phyloP scores from a whole-genome alignment of 2,888 invertebrate species.

The Rhaphigaster nebulosa region DNA sequence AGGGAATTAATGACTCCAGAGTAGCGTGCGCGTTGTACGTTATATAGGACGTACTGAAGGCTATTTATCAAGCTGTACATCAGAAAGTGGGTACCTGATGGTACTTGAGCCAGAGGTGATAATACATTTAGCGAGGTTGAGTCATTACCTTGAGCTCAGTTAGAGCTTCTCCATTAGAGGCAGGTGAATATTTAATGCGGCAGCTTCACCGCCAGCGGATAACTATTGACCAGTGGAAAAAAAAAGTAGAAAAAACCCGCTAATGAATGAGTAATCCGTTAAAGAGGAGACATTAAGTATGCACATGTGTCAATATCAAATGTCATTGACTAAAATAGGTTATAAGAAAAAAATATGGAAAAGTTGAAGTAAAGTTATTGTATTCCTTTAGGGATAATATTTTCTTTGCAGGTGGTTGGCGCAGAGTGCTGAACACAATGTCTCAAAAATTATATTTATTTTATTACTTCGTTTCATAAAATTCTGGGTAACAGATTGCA shows the following conservation, averaged over 20 bases:
- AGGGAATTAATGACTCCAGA: not conserved
- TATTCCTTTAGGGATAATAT: too few relatives aligned
- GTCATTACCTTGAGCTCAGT: not conserved
- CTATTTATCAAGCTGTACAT: not conserved
- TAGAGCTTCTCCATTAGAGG: constrained; percentile 4
- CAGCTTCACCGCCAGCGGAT: not conserved
- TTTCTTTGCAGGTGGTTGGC: too few relatives aligned
- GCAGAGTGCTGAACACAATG: too few relatives aligned
- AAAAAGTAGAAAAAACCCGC: not conserved
- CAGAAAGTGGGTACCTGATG: not conserved
- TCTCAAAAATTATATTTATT: too few relatives aligned
- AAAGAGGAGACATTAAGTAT: not conserved
- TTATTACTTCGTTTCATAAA: too few relatives aligned
- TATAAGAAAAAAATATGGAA: too few relatives aligned
- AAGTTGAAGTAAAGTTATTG: too few relatives aligned
- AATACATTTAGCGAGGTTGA: not conserved
- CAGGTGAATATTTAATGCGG: not conserved
- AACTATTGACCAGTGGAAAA: not conserved
- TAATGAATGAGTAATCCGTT: not conserved
- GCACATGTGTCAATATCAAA: too few relatives aligned
- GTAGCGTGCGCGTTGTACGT: not conserved
- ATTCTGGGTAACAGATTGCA: too few relatives aligned
- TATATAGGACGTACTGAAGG: not conserved
- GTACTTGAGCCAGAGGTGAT: not conserved
- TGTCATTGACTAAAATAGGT: too few relatives aligned